Base-by-base conservation (phyloP, 1,140 invertebrate species). In the Drosophila prosaltans region DNA sequence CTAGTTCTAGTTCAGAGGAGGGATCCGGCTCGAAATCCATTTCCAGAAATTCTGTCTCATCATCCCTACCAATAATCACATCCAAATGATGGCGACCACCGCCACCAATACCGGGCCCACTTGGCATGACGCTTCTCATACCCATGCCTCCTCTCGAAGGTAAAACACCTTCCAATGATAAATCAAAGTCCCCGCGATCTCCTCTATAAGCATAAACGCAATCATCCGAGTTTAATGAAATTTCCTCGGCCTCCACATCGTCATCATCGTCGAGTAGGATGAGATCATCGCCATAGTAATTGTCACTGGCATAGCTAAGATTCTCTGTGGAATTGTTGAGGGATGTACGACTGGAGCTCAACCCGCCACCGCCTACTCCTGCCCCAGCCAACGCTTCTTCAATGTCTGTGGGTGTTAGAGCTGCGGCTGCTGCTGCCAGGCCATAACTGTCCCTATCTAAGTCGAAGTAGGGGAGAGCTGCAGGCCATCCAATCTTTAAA, bases 11-110 rank as follows among this genome's bases (percentile, higher is more conserved):
- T 55, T 92, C 91, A 9, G 91, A 92, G 0, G 78, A 75, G 1
- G 91, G 89, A 64, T 92, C 91, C 5, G 91, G 91, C 11, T 92
- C 91, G 10, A 92, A 92, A 57, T 92, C 91, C 91, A 92, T 92
- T 86, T 92, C 91, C 6, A 92, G 67, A 39, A 92, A 92, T 64
- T 92, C 91, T 6, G 86, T 92, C 24, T 92, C 91, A 65, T 92
- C 91, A 51, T 92, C 91, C 0, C 77, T 64, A 21, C 76, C 45
- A 11, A 72, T 55, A 1, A 72, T 58, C 32, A 76, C 68, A n/a
- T 86, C 79, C 7, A 86, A 61, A 43, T 75, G 73, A 9, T 86
- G 70, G 8, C 82, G 67, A n/a, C 81, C 74, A 10, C 69, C 66
- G 16, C 85, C 71, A 5, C 81, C 80, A 6, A 70, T 72, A 45